These are phyloP conservation scores for Telmatherina bonti DNA, from an alignment of 2,797 vertebrate species.

Conservation along the genomic window DNA sequence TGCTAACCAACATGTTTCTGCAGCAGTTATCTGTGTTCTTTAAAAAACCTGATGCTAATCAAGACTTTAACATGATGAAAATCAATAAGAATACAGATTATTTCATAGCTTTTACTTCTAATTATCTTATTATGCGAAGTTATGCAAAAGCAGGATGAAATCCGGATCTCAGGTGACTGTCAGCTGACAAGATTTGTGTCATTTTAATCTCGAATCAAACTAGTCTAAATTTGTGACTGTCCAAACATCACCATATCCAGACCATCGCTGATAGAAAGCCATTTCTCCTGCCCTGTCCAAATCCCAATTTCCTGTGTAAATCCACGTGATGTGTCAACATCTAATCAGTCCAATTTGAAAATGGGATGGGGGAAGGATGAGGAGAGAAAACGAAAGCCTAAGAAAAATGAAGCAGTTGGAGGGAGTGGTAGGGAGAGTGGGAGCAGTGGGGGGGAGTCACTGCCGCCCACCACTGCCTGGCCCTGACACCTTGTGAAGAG, in stretches of 20 bases:
- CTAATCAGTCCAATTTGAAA: conserved; percentile 57
- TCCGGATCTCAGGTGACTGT: background rate
- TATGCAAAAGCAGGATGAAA: background rate
- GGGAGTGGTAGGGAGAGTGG: background rate
- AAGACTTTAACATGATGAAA: too few species aligned
- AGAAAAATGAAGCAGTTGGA: conserved; percentile 40
- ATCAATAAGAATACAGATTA: too few species aligned
- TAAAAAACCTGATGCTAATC: too few species aligned
- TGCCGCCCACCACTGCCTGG: conserved; percentile 66
- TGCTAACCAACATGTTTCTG: too few species aligned
- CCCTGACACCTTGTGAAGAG: conserved; percentile 82
- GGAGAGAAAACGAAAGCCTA: conserved; percentile 29
- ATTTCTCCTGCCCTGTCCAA: background rate
- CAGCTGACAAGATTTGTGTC: background rate
- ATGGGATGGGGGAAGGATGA: conserved; percentile 39
- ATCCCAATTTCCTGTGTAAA: conserved; percentile 25
- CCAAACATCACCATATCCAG: conserved; percentile 9
- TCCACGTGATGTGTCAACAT: conserved; percentile 28
- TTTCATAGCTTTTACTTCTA: background rate
- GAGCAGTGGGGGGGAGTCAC: conserved; percentile 20
- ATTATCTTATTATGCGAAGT: background rate
- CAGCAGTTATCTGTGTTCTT: too few species aligned
- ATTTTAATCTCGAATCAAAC: conserved; percentile 3
- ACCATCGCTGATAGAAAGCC: background rate
- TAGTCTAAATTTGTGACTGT: conserved; percentile 11